Percentiles rank a stretch among this genome's conserved stretches.
Evolutionary conservation across 2,113 vertebrate genomes (phyloP).

Genomic region (Varanus komodoensis): DNA sequence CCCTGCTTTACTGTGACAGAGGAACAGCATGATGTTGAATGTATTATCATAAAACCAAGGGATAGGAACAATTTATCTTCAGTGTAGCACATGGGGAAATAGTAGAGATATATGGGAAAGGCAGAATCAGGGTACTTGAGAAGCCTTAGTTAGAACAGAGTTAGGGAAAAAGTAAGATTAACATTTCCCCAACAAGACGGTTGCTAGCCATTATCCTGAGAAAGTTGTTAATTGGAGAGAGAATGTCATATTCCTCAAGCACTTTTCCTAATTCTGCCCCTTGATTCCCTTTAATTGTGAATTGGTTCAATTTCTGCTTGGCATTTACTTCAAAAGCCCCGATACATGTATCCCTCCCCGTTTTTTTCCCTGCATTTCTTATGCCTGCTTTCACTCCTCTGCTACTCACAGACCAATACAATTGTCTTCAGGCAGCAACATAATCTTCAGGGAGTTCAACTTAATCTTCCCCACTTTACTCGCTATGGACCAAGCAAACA

Average conservation of each 20-base stretch:
- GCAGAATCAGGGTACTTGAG: fast-evolving
- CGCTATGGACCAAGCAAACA: not conserved
- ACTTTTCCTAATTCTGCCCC: slow-evolving; percentile 5
- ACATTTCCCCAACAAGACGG: not conserved
- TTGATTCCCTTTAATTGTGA: not conserved
- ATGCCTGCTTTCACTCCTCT: slow-evolving; percentile 12
- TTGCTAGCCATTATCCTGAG: slow-evolving; percentile 29
- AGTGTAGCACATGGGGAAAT: not conserved
- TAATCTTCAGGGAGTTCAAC: not conserved
- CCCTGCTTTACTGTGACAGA: slow-evolving; percentile 46
- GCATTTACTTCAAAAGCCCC: not conserved
- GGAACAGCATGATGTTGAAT: slow-evolving; percentile 46
- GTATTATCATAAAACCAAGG: slow-evolving; percentile 29
- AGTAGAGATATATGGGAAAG: slow-evolving; percentile 19
- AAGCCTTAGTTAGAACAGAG: not conserved
- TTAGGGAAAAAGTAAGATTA: not conserved
- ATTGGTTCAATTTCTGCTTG: fast-evolving
- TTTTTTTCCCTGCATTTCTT: not conserved
- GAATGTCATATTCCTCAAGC: slow-evolving; percentile 26
- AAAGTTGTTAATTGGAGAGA: not conserved
- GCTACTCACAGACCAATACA: not conserved
- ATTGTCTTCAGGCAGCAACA: not conserved
- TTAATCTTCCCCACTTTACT: not conserved
- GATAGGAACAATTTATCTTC: slow-evolving; percentile 38
- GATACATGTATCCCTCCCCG: not conserved